These are phyloP conservation scores for Florisuga fusca DNA, from an alignment of 2,797 vertebrate species.

Conservation along the genomic window DNA sequence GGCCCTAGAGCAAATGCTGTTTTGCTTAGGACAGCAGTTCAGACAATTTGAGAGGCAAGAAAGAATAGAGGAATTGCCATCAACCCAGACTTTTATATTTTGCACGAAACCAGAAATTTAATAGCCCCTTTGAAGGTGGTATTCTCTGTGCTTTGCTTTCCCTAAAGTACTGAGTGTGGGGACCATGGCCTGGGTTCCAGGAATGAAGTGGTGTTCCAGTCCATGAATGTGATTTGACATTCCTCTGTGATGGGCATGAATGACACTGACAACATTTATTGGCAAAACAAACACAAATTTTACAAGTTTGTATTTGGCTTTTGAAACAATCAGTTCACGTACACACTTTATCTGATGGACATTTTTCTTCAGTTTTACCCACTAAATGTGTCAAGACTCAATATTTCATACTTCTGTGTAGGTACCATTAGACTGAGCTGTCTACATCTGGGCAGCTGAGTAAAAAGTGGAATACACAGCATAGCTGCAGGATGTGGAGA, in stretches of 20 bases:
- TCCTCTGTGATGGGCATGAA: background rate
- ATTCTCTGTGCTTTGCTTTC: background rate
- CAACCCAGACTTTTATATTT: background rate
- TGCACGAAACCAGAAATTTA: background rate
- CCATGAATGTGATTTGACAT: background rate
- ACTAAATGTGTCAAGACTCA: background rate
- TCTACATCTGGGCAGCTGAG: background rate
- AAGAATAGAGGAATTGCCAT: background rate
- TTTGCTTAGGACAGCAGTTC: background rate
- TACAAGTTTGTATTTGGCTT: background rate
- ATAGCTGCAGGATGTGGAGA: background rate
- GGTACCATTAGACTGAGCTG: background rate
- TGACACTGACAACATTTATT: background rate
- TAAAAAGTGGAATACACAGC: background rate
- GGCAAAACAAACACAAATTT: background rate
- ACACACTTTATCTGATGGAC: background rate
- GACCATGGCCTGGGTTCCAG: background rate
- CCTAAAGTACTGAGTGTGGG: background rate
- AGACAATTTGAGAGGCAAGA: background rate
- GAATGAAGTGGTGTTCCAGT: background rate
- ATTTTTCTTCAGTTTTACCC: background rate
- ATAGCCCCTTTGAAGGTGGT: background rate
- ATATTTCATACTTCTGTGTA: background rate
- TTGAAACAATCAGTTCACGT: background rate
- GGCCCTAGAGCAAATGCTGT: background rate